These are phyloP conservation scores for Eulacestoma nigropectus DNA, from an alignment of 2,113 vertebrate species.

Conservation along the genomic window DNA sequence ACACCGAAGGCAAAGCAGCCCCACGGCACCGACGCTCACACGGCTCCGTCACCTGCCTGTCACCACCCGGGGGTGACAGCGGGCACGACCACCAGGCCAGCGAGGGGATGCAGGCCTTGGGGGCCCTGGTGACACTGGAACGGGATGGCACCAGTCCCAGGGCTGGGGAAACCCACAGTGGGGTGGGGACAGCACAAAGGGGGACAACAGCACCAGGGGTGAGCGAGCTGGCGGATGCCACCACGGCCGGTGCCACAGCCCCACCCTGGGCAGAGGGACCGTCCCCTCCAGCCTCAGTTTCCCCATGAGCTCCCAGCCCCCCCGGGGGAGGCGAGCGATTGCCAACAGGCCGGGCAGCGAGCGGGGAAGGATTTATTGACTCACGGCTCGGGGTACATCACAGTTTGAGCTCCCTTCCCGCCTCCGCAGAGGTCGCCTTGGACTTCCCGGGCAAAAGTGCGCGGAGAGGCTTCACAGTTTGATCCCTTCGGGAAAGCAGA, in stretches of 20 bases:
- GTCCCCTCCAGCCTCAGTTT: not conserved
- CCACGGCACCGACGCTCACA: fast-evolving
- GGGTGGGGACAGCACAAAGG: not conserved
- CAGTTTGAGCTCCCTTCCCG: conserved; percentile 48
- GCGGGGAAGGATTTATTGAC: conserved; percentile 66
- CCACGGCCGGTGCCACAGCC: fast-evolving
- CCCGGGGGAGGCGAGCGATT: not conserved
- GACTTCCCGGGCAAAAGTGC: conserved; percentile 72
- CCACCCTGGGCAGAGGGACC: not conserved
- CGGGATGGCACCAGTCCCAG: not conserved
- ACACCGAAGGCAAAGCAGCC: not conserved
- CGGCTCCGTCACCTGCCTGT: not conserved
- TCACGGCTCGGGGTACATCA: conserved; percentile 58
- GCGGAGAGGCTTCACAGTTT: conserved; percentile 77
- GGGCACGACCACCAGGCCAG: not conserved
- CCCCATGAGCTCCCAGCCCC: not conserved
- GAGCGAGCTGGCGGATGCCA: not conserved
- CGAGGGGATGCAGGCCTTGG: not conserved
- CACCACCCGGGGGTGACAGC: not conserved
- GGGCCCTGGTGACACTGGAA: not conserved
- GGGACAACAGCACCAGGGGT: too few species aligned
- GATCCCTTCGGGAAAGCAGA: conserved; percentile 71
- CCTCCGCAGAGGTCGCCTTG: conserved; percentile 40
- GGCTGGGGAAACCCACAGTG: fast-evolving
- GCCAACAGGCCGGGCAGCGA: conserved; percentile 25